Evolutionary conservation across 2,113 vertebrate species (phyloP).

Genomic region (Garra rufa): DNA sequence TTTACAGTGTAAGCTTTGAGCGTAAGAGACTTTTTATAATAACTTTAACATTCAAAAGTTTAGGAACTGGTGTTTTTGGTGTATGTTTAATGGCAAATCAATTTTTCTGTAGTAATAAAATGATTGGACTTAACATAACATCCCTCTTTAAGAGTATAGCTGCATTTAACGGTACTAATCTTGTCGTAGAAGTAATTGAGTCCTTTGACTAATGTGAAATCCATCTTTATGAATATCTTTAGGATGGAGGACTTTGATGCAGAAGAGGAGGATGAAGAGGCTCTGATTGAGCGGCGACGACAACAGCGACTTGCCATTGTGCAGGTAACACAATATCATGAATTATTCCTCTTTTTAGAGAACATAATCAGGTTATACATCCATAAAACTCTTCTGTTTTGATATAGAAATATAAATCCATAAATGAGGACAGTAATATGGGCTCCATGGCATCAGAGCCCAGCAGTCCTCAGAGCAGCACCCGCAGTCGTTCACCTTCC

Average conservation of each 20-base stretch:
- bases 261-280: constrained; percentile 90
- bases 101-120: not conserved
- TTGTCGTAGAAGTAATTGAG: not conserved
- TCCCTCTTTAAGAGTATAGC: too few species aligned
- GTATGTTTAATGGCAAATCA: not conserved
- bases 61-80: not conserved
- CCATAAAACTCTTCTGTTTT: not conserved
- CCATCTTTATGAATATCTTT: not conserved
- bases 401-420: constrained; percentile 89
- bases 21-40: not conserved
- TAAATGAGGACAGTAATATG: constrained; percentile 91
- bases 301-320: constrained; percentile 93
- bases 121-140: not conserved
- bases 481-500: constrained; percentile 91
- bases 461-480: constrained; percentile 95
- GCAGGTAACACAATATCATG: constrained; percentile 77
- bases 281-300: constrained; percentile 86
- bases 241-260: constrained; percentile 90
- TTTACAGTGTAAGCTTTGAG: not conserved
- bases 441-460: constrained; percentile 84
- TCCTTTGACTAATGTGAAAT: not conserved
- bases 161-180: not conserved
- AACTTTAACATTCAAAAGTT: not conserved
- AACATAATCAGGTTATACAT: not conserved
- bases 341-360: not conserved